A percentile compares a stretch with the other conserved stretches of the same genome.
These are phyloP conservation scores for Otolemur garnettii DNA, from an alignment of 2,113 vertebrate species.

Conservation along the genomic window DNA sequence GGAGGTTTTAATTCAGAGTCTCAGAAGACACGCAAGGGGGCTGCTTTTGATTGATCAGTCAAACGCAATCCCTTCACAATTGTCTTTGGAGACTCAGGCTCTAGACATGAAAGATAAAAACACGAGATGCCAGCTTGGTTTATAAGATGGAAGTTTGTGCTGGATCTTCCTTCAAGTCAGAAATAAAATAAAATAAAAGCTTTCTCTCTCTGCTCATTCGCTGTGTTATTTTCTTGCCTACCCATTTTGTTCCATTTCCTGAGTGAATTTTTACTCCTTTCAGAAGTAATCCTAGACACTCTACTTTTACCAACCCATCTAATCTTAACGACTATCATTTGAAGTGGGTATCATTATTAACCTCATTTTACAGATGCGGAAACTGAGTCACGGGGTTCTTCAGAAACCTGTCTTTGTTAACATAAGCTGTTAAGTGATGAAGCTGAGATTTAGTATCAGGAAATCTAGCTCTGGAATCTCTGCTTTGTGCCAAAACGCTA, in stretches of 20 bases:
- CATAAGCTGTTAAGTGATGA: neutral
- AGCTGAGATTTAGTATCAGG: neutral
- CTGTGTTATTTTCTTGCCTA: constrained; percentile 53
- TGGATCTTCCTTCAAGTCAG: constrained; percentile 57
- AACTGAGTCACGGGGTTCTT: neutral
- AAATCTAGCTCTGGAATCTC: neutral
- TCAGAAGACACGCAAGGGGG: constrained; percentile 71
- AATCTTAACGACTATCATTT: neutral
- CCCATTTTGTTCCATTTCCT: constrained; percentile 11
- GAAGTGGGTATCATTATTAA: neutral
- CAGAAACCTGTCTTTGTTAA: neutral
- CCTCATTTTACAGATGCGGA: neutral
- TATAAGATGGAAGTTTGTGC: constrained; percentile 63
- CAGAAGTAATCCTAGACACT: neutral
- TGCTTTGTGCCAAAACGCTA: neutral
- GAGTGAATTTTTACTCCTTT: neutral
- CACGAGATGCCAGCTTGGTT: constrained; percentile 67
- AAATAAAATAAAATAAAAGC: neutral
- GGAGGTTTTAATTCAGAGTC: constrained; percentile 75
- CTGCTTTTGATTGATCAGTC: constrained; percentile 77
- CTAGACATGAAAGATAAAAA: constrained; percentile 76
- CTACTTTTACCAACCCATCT: neutral
- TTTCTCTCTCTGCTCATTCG: neutral
- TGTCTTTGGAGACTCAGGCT: constrained; percentile 76
- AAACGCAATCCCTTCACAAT: constrained; percentile 74